phyloP scores from a whole-genome alignment of 2,888 invertebrate species.

The Drosophila phalerata region DNA sequence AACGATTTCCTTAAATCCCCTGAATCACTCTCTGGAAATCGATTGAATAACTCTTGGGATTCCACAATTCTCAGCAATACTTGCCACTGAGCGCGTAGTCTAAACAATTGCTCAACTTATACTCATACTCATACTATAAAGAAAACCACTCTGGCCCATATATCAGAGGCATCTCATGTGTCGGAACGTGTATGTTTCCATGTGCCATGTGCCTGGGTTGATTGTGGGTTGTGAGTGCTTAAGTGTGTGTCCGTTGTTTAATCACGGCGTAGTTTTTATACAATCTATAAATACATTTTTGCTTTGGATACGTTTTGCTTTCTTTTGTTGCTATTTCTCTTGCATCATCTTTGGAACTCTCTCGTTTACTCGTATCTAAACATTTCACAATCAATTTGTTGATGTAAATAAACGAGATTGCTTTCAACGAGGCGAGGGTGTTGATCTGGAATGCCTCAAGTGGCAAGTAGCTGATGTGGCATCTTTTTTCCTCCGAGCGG shows the following conservation, averaged over 20 bases:
- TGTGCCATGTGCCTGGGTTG: constrained; percentile 25
- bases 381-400: constrained; percentile 57
- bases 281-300: constrained; percentile 51
- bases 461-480: constrained; percentile 27
- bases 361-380: constrained; percentile 43
- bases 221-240: constrained; percentile 33
- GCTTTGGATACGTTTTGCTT: constrained; percentile 52
- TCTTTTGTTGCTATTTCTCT: constrained; percentile 41
- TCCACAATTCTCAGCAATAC: background rate
- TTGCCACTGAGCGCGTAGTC: constrained; percentile 6
- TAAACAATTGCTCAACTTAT: constrained; percentile 12
- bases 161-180: constrained; percentile 15
- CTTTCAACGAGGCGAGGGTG: constrained; percentile 7
- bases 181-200: constrained; percentile 11
- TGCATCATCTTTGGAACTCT: constrained; percentile 67
- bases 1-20: background rate
- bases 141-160: background rate
- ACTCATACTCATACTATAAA: background rate
- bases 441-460: constrained; percentile 41
- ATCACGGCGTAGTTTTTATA: constrained; percentile 58
- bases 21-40: background rate
- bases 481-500: background rate
- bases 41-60: constrained; percentile 14
- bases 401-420: constrained; percentile 49
- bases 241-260: constrained; percentile 67